Percentiles rank a stretch among this genome's conserved stretches.
phyloP scores from a whole-genome alignment of 1,140 invertebrate species.

The Drosophila lowei region DNA sequence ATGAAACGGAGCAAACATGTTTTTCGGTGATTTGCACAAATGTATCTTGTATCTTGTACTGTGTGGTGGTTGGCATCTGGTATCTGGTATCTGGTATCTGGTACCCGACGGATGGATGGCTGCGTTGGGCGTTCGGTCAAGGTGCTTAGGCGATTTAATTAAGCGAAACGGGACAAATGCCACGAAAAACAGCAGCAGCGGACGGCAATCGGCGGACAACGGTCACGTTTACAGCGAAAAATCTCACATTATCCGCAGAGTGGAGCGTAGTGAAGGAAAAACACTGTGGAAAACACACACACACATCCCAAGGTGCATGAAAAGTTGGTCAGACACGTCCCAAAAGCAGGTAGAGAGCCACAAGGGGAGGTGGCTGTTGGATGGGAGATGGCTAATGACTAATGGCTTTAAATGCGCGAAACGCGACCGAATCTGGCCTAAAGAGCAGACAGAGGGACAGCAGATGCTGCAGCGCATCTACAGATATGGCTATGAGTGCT shows the following conservation, averaged over 20 bases:
- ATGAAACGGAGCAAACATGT: conserved; percentile 51
- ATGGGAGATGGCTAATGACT: conserved; percentile 60
- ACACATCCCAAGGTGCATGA: conserved; percentile 42
- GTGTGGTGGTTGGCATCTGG: background rate
- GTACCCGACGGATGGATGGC: background rate
- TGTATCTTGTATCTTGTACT: conserved; percentile 32
- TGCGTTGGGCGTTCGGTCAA: conserved; percentile 49
- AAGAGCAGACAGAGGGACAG: conserved; percentile 11
- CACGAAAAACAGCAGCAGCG: conserved; percentile 8
- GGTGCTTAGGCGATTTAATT: conserved; percentile 78
- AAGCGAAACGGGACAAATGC: conserved; percentile 39
- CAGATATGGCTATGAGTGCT: conserved; percentile 16
- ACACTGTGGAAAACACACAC: conserved; percentile 59
- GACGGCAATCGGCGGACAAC: conserved; percentile 4
- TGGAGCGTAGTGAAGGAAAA: conserved; percentile 29
- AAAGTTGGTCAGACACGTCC: conserved; percentile 58
- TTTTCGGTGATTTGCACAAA: conserved; percentile 75
- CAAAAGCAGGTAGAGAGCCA: conserved; percentile 37
- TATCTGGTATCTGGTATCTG: conserved; percentile 2
- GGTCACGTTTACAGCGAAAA: conserved; percentile 67
- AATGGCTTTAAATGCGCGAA: conserved; percentile 55
- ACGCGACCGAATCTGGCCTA: conserved; percentile 45
- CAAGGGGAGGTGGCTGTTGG: conserved; percentile 18
- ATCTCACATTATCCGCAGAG: conserved; percentile 42
- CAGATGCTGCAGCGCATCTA: conserved; percentile 28